These are phyloP conservation scores for Trissolcus brochymenae DNA, from an alignment of 2,888 invertebrate genomes.

Conservation along the genomic window DNA sequence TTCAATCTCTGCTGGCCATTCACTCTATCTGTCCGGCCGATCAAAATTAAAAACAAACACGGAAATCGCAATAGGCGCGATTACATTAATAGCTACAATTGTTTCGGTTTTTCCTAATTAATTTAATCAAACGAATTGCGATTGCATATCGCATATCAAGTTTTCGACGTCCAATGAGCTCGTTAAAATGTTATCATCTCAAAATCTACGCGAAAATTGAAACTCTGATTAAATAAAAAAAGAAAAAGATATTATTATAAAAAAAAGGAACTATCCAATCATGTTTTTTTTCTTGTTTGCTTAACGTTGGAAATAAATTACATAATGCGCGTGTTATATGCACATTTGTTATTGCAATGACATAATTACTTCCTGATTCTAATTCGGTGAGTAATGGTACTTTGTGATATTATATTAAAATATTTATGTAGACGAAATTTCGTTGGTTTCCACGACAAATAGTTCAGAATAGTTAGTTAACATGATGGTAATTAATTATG, in stretches of 20 bases:
- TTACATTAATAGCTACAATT: too few relatives aligned
- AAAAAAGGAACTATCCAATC: conserved; percentile 39
- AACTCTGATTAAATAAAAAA: too few relatives aligned
- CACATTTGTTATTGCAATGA: conserved; percentile 38
- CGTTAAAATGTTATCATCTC: conserved; percentile 31
- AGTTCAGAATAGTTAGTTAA: too few relatives aligned
- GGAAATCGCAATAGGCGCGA: too few relatives aligned
- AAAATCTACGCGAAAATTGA: conserved; percentile 16
- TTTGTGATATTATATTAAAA: conserved; percentile 17
- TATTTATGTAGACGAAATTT: not conserved
- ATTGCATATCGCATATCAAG: conserved; percentile 9
- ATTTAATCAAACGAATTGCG: not conserved
- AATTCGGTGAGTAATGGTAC: conserved; percentile 45
- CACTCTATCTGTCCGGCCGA: too few relatives aligned
- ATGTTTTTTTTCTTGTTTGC: conserved; percentile 29
- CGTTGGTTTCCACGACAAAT: not conserved
- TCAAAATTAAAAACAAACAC: too few relatives aligned
- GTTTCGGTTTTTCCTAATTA: too few relatives aligned
- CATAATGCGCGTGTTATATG: conserved; percentile 30
- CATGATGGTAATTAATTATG: too few relatives aligned
- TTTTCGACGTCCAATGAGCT: conserved; percentile 15
- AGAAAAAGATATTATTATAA: conserved; percentile 10
- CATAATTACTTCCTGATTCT: conserved; percentile 53
- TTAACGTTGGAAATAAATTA: conserved; percentile 21
- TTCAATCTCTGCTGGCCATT: too few relatives aligned